phyloP scores from a whole-genome alignment of 2,113 vertebrate genomes.

The Oreotrochilus melanogaster region DNA sequence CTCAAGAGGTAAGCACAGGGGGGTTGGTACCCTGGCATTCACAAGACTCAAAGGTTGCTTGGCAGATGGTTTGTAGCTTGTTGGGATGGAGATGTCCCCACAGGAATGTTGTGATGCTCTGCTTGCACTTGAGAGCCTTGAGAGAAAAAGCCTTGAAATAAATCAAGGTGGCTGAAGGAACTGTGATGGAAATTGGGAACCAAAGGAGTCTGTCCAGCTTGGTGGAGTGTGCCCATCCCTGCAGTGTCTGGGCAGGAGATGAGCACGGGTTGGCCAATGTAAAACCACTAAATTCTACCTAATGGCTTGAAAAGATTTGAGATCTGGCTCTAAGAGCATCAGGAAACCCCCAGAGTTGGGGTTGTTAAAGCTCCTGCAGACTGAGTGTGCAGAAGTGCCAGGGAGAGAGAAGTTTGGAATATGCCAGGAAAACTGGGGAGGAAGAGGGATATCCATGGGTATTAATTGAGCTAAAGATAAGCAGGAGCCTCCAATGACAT shows the following conservation, averaged over 20 bases:
- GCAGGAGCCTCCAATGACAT: rapidly evolving
- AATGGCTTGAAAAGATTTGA: neutral
- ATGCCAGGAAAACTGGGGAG: neutral
- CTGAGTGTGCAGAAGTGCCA: neutral
- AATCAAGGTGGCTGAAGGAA: neutral
- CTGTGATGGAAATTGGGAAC: neutral
- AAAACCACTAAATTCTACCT: neutral
- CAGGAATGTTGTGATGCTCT: neutral
- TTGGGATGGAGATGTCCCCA: neutral
- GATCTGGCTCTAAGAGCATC: rapidly evolving
- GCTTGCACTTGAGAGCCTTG: neutral
- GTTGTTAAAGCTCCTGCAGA: neutral
- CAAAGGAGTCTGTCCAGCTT: neutral
- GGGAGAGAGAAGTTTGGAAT: neutral
- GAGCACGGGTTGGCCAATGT: rapidly evolving
- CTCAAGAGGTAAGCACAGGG: neutral
- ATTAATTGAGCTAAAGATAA: neutral
- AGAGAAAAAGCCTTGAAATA: neutral
- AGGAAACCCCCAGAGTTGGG: neutral
- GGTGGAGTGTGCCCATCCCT: neutral
- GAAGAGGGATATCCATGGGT: neutral
- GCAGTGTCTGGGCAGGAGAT: neutral
- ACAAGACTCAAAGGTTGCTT: neutral
- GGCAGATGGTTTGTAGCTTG: neutral
- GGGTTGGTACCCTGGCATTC: rapidly evolving